Conservation (phyloP, 2,113 vertebrate genomes). For the Pholis gunnellus region DNA sequence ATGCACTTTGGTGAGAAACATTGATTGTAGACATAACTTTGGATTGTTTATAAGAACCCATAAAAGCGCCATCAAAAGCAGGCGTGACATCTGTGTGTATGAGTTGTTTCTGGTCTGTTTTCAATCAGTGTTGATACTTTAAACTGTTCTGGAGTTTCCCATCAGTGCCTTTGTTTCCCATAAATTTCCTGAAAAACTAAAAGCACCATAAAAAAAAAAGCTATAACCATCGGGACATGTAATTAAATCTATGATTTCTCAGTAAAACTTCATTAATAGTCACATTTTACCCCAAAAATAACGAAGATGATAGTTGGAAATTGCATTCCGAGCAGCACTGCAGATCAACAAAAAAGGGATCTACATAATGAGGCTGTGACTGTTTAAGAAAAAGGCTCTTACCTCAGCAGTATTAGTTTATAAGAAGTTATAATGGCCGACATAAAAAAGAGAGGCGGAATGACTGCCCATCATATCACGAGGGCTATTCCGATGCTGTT, state of each 20-base stretch:
- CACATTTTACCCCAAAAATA: conserved; percentile 1
- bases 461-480: conserved; percentile 57
- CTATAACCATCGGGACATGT: not conserved
- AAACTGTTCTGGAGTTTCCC: not conserved
- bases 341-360: conserved; percentile 17
- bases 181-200: not conserved
- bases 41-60: not conserved
- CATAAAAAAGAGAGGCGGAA: conserved; percentile 61
- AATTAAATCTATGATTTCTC: not conserved
- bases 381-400: conserved; percentile 28
- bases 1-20: not conserved
- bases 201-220: not conserved
- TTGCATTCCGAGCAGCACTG: conserved; percentile 13
- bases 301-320: not conserved
- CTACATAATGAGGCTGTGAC: conserved; percentile 30
- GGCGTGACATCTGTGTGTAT: not conserved
- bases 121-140: not conserved
- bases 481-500: conserved; percentile 58
- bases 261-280: not conserved
- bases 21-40: not conserved
- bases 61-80: not conserved
- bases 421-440: conserved; percentile 45
- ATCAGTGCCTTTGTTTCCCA: conserved; percentile 2
- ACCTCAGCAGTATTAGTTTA: conserved; percentile 50
- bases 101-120: not conserved